Evolutionary conservation across 2,797 vertebrate species (phyloP).

Genomic region (Myotis planiceps): DNA sequence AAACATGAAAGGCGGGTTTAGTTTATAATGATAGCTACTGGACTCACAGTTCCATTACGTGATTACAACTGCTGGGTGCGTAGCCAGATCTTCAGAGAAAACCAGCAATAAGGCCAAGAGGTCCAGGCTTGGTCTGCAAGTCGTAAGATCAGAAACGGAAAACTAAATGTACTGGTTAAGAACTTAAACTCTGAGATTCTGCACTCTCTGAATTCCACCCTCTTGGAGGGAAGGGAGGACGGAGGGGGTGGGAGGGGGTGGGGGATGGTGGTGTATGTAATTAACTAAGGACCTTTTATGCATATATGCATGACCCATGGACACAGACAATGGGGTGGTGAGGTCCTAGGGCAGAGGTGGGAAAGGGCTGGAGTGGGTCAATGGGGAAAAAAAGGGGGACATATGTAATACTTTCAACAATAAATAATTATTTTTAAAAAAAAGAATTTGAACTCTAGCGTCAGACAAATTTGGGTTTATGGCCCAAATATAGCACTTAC

Average conservation of each 20-base stretch:
- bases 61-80: not conserved
- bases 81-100: not conserved
- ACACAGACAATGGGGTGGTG: too few species aligned
- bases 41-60: not conserved
- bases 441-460: not conserved
- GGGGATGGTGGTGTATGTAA: too few species aligned
- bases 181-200: not conserved
- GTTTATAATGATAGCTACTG: not conserved
- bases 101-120: not conserved
- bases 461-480: not conserved
- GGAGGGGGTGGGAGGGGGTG: too few species aligned
- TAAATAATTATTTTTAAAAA: too few species aligned
- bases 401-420: too few species aligned
- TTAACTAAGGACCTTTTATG: too few species aligned
- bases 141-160: not conserved
- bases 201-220: too few species aligned
- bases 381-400: too few species aligned
- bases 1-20: not conserved
- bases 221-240: too few species aligned
- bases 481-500: not conserved
- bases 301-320: too few species aligned
- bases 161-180: not conserved
- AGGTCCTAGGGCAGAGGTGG: too few species aligned
- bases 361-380: too few species aligned
- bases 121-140: conserved; percentile 11